These are phyloP conservation scores for Eudyptes chrysolophus DNA, from an alignment of 2,113 vertebrate species.

Conservation along the genomic window DNA sequence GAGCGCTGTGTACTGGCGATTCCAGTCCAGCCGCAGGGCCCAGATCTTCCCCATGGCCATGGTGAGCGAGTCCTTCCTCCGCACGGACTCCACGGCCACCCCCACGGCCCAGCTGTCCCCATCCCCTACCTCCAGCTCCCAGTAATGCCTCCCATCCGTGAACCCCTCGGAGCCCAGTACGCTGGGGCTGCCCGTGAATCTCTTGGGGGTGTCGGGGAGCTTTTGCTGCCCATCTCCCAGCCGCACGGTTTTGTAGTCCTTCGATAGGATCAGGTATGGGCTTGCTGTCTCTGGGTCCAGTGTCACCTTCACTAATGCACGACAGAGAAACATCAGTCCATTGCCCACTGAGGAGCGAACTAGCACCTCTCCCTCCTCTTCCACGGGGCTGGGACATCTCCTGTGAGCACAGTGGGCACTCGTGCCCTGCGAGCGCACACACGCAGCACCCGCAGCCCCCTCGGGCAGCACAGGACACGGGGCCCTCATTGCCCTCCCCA, in stretches of 20 bases:
- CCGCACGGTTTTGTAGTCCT: slow-evolving; percentile 9
- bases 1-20: not conserved
- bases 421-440: rapidly evolving
- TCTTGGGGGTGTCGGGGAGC: slow-evolving; percentile 7
- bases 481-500: rapidly evolving
- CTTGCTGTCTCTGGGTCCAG: slow-evolving; percentile 56
- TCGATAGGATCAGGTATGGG: slow-evolving; percentile 3
- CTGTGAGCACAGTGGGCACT: rapidly evolving
- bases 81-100: slow-evolving; percentile 64
- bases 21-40: not conserved
- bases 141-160: slow-evolving; percentile 52
- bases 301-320: not conserved
- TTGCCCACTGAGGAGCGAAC: rapidly evolving
- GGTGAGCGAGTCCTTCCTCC: not conserved
- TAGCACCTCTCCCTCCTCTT: not conserved
- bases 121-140: slow-evolving; percentile 59
- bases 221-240: not conserved
- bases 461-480: rapidly evolving
- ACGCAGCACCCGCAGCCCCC: not conserved
- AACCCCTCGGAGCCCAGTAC: slow-evolving; percentile 62
- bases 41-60: not conserved
- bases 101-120: slow-evolving; percentile 60
- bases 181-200: slow-evolving; percentile 11
- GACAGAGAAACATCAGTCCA: not conserved
- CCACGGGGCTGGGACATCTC: rapidly evolving